phyloP scores from a whole-genome alignment of 1,140 invertebrate species.

The Procambarus clarkii region DNA sequence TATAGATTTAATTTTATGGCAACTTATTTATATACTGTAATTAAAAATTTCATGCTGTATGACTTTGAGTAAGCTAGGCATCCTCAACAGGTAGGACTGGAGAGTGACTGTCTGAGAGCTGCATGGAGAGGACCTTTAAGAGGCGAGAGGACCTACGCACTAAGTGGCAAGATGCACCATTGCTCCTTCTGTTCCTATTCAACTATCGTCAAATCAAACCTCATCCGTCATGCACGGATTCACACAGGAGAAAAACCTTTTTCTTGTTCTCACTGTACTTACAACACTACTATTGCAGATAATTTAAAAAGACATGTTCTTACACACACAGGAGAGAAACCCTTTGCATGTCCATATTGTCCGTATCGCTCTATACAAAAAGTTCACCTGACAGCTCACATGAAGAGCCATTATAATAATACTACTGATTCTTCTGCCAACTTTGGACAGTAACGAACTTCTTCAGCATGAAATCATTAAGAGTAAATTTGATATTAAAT shows the following conservation, averaged over 20 bases:
- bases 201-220: conserved; percentile 51
- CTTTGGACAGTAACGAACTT: not conserved
- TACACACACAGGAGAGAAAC: conserved; percentile 54
- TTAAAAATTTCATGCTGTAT: not conserved
- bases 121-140: not conserved
- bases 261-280: conserved; percentile 42
- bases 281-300: conserved; percentile 49
- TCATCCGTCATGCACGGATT: conserved; percentile 40
- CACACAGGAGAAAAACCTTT: conserved; percentile 55
- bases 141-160: conserved; percentile 26
- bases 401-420: conserved; percentile 31
- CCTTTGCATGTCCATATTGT: conserved; percentile 51
- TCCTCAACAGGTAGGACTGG: conserved; percentile 48
- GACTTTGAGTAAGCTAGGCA: conserved; percentile 44
- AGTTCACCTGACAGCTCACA: conserved; percentile 45
- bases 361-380: conserved; percentile 52
- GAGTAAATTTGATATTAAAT: too few relatives aligned
- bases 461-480: not conserved
- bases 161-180: conserved; percentile 25
- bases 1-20: not conserved
- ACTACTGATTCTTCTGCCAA: not conserved
- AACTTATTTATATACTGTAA: not conserved
- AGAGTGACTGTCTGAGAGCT: conserved; percentile 22
- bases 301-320: conserved; percentile 57
- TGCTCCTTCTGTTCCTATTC: conserved; percentile 47